Conservation (phyloP, 2,888 invertebrate species). For the Pherbina coryleti region DNA sequence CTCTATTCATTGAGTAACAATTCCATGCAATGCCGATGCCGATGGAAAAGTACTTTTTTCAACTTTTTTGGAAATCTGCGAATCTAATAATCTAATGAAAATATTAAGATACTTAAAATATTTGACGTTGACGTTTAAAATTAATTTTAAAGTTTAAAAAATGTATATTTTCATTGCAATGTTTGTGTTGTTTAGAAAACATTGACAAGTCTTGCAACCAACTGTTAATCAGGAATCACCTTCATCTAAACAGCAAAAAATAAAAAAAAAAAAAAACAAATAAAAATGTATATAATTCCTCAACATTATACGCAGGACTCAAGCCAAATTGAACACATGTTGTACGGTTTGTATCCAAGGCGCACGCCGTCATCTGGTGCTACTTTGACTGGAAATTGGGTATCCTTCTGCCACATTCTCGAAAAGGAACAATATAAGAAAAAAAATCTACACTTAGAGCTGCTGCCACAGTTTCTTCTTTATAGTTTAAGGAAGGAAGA, state of each 20-base stretch:
- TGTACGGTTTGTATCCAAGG: constrained; percentile 56
- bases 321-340: constrained; percentile 64
- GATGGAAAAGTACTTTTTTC: too few species aligned
- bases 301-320: constrained; percentile 45
- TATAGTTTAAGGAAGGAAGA: constrained; percentile 2
- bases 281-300: constrained; percentile 5
- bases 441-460: constrained; percentile 12
- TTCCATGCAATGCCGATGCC: too few species aligned
- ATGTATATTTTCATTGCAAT: too few species aligned
- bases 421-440: constrained; percentile 13
- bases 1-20: too few species aligned
- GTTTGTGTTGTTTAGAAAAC: too few species aligned
- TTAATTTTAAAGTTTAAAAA: too few species aligned
- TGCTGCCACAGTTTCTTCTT: constrained; percentile 28
- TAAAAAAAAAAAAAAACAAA: constrained; percentile 1
- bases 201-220: constrained; percentile 39
- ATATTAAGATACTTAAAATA: too few species aligned
- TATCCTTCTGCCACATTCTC: constrained; percentile 50
- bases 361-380: constrained; percentile 68
- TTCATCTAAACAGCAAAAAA: constrained; percentile 8
- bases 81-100: too few species aligned
- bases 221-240: constrained; percentile 44
- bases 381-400: constrained; percentile 66
- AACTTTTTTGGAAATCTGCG: too few species aligned
- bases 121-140: too few species aligned